Conservation (phyloP, 1,140 invertebrate species). For the Caenorhabditis inopinata region DNA sequence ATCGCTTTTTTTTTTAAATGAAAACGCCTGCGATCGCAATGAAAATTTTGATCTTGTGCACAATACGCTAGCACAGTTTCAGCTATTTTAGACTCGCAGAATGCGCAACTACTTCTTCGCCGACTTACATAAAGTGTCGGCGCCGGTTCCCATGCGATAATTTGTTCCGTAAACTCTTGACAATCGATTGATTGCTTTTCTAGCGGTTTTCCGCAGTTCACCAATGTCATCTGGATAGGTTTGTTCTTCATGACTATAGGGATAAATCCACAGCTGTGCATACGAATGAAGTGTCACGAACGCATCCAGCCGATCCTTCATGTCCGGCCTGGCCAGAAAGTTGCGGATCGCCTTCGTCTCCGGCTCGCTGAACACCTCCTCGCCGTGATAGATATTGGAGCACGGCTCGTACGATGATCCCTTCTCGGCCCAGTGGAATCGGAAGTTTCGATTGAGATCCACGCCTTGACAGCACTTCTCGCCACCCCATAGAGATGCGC, state of each 20-base stretch:
- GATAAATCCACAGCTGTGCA: slow-evolving; percentile 59
- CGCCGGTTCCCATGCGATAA: slow-evolving; percentile 58
- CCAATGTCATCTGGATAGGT: slow-evolving; percentile 53
- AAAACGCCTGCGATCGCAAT: too few species aligned
- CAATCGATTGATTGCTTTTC: slow-evolving; percentile 53
- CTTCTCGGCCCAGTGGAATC: slow-evolving; percentile 64
- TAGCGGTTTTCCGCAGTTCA: slow-evolving; percentile 48
- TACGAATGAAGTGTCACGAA: slow-evolving; percentile 60
- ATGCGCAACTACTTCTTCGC: not conserved
- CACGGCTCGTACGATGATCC: slow-evolving; percentile 62
- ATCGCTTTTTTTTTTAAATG: too few species aligned
- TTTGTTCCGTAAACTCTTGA: slow-evolving; percentile 55
- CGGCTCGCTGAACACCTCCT: slow-evolving; percentile 63
- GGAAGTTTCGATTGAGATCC: slow-evolving; percentile 64
- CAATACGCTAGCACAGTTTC: too few species aligned
- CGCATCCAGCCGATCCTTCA: slow-evolving; percentile 51
- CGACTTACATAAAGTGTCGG: slow-evolving; percentile 53
- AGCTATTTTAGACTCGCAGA: too few species aligned
- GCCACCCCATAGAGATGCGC: slow-evolving; percentile 56
- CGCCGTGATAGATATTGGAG: slow-evolving; percentile 63
- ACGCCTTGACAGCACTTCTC: slow-evolving; percentile 63
- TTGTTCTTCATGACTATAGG: slow-evolving; percentile 50
- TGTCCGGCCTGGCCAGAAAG: slow-evolving; percentile 49
- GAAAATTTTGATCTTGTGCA: too few species aligned
- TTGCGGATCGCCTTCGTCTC: slow-evolving; percentile 57